These are phyloP conservation scores for Spodoptera littoralis DNA, from an alignment of 2,888 invertebrate species.

Conservation along the genomic window DNA sequence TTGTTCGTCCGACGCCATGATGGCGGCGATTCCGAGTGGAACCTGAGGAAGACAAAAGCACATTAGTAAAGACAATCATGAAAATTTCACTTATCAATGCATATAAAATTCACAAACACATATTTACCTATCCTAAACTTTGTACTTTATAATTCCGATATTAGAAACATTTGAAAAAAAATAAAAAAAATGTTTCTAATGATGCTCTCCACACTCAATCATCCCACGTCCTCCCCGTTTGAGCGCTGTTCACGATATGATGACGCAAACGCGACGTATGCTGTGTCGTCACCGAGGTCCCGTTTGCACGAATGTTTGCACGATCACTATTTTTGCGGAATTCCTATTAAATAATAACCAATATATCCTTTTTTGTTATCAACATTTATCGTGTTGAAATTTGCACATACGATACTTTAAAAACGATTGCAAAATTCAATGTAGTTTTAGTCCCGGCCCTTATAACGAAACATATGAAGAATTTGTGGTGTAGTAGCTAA, in stretches of 20 bases:
- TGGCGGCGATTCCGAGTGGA: conserved; percentile 82
- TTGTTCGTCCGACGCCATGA: conserved; percentile 92
- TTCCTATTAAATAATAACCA: background rate
- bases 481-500: conserved; percentile 25
- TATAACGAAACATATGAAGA: no score
- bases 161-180: conserved; percentile 85
- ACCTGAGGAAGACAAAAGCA: conserved; percentile 69
- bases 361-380: background rate
- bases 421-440: background rate
- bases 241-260: conserved; percentile 81
- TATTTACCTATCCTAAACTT: conserved; percentile 85
- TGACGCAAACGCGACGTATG: conserved; percentile 82
- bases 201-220: conserved; percentile 68
- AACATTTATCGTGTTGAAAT: conserved; percentile 2
- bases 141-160: conserved; percentile 85
- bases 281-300: conserved; percentile 79
- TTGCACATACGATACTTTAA: conserved; percentile 43
- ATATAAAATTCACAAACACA: background rate
- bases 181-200: conserved; percentile 76
- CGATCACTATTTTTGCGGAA: conserved; percentile 57
- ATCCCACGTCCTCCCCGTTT: conserved; percentile 84
- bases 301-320: conserved; percentile 64
- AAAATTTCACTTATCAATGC: background rate
- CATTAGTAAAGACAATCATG: background rate
- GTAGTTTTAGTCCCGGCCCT: background rate